phyloP scores from a whole-genome alignment of 1,140 invertebrate genomes.

The Polypedilum vanderplanki region DNA sequence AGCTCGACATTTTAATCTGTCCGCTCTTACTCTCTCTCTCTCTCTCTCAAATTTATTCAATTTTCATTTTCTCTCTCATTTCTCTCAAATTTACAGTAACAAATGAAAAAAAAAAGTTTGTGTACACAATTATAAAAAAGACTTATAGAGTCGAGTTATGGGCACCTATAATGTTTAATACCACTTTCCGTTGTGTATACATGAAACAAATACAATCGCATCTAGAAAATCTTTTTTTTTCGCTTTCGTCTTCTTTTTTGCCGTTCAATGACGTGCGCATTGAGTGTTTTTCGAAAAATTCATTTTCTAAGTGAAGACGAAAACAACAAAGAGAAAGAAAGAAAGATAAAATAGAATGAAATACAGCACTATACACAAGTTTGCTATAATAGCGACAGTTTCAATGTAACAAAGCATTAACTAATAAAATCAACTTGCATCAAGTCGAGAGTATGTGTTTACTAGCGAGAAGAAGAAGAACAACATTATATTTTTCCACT shows the following conservation, averaged over 20 bases:
- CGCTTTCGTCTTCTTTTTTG: conserved; percentile 9
- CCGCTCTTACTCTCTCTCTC: not conserved
- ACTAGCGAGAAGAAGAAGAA: not conserved
- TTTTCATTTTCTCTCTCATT: not conserved
- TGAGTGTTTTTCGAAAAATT: conserved; percentile 21
- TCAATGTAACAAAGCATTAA: not conserved
- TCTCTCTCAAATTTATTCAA: not conserved
- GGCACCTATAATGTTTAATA: conserved; percentile 25
- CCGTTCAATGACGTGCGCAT: conserved; percentile 7
- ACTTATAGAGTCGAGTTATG: conserved; percentile 16
- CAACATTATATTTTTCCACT: not conserved
- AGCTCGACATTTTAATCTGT: conserved; percentile 24
- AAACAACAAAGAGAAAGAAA: not conserved
- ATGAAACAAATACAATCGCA: conserved; percentile 22
- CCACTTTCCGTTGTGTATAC: conserved; percentile 18
- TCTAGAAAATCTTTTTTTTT: conserved; percentile 26
- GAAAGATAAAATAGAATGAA: not conserved
- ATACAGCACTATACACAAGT: too few species aligned
- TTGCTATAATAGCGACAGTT: too few species aligned
- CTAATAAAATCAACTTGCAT: conserved; percentile 4
- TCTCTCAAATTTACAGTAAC: conserved; percentile 13
- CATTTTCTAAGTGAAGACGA: conserved; percentile 6
- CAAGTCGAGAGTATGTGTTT: not conserved
- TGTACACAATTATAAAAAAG: conserved; percentile 26
- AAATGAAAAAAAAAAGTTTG: not conserved